Base-by-base conservation (phyloP, 2,888 invertebrate genomes). In the Plebejus anna region DNA sequence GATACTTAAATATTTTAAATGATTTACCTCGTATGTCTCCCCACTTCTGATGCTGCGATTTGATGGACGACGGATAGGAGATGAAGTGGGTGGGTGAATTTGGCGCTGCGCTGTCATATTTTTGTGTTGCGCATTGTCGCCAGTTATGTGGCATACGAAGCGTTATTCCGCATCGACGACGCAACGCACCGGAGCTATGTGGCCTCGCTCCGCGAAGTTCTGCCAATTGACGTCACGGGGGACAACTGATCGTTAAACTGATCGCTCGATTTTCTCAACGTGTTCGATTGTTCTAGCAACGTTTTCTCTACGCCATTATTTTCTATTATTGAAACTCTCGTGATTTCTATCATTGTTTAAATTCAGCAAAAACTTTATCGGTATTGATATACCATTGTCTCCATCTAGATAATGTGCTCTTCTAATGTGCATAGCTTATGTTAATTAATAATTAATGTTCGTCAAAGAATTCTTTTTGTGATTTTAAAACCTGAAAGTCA, bases 221-320 rank as follows among this genome's bases (percentile, higher is more conserved):
- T 81, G 83, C 82, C 82, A 83, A 82, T 83, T 84, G 83, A 83
- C 83, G 83, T 84, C 83, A 83, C 81, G 77, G 77, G 75, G 77
- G 81, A 79, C 81, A 82, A 80, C 80, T 81, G 80, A 80, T 77
- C 76, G 81, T 80, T 79, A 77, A 75, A 75, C 55, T 77, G 76
- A 79, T 77, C 77, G 80, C 81, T 80, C 75, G 76, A 75, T 80
- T 75, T 80, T 80, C 77, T 51, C 72, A 76, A 75, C 75, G 70
- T 57, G 51, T 79, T 78, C 77, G 80, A 79, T 81, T 82, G 79
- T 82, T 81, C 75, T 79, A 78, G 78, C 79, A 78, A 55, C 76
- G 75, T 66, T 71, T 75, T 78, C 77, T 76, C 77, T 76, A 75
- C 75, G 75, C 66, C 75, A 76, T 72, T 57, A 76, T 76, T 61